phyloP scores from a whole-genome alignment of 2,113 vertebrate species.

The Eulacestoma nigropectus region DNA sequence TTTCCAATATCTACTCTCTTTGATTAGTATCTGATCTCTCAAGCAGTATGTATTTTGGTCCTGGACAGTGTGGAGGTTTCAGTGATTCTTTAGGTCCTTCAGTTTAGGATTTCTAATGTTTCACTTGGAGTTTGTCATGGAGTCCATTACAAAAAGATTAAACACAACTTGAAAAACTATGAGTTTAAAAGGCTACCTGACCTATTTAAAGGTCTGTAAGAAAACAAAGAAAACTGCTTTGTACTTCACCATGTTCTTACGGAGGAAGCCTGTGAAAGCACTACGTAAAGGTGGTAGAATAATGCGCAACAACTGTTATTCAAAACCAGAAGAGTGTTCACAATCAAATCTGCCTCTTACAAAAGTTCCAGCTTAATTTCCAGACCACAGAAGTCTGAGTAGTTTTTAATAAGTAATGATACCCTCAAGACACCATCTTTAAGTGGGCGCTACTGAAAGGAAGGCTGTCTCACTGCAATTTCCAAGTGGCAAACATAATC shows the following conservation, averaged over 20 bases:
- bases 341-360: not conserved
- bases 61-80: not conserved
- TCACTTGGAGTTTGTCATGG: not conserved
- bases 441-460: not conserved
- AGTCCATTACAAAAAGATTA: not conserved
- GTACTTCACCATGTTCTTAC: fast-evolving
- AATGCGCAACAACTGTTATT: not conserved
- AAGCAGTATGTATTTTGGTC: too few relatives aligned
- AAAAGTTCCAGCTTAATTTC: not conserved
- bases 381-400: not conserved
- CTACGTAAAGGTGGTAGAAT: not conserved
- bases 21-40: not conserved
- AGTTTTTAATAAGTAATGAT: not conserved
- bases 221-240: not conserved
- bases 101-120: not conserved
- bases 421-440: not conserved
- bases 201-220: not conserved
- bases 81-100: not conserved
- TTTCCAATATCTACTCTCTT: not conserved
- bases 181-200: not conserved
- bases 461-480: not conserved
- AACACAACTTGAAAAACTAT: not conserved
- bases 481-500: not conserved
- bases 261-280: not conserved
- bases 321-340: not conserved